Evolutionary conservation across 2,797 vertebrate genomes (phyloP), one percentile per base, ranked within the genome.

Genomic region (Ficedula albicollis): DNA sequence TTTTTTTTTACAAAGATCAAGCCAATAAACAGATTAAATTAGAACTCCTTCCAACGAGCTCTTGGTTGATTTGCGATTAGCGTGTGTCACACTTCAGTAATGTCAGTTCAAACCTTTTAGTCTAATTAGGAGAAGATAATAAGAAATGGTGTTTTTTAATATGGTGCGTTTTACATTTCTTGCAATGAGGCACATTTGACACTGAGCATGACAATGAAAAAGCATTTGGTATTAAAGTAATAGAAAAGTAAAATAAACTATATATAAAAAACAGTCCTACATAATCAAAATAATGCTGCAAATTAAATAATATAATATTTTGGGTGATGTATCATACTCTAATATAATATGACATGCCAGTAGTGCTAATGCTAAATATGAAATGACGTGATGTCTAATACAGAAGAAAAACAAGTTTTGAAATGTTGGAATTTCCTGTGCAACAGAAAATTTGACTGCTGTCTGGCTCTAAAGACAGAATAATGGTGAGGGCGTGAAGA

Each of bases 361-460:
- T 73, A 56, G 15, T 79, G 34, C n/a, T 70, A 89, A 67, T 54
- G 75, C 52, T 64, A 94, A 92, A 87, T 83, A 60, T 39, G 78
- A 89, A 95, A 87, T 90, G 89, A 94, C 1, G 4, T 84, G 92
- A 90, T 87, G 91, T 94, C 89, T 93, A 90, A 87, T 74, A 59
- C 9, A 84, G 74, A 93, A 85, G 75, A 64, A 93, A 96, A 95
- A 67, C 64, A 94, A 80, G 38, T 87, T 92, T 92, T 67, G 60
- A 93, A 69, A 84, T 60, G 55, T 48, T 89, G 89, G 91, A 89
- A 92, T 94, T 93, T 94, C 91, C 94, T 77, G 34, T 80, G 26
- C 91, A 74, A 55, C 34, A 83, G 52, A 84, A 84, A 90, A 80
- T 29, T 62, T 77, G 43, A 36, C 80, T 92, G 54, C 52, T 0